Evolutionary conservation across 2,113 vertebrate species (phyloP), one percentile per base, ranked within the genome.

Genomic region (Chaenocephalus aceratus): DNA sequence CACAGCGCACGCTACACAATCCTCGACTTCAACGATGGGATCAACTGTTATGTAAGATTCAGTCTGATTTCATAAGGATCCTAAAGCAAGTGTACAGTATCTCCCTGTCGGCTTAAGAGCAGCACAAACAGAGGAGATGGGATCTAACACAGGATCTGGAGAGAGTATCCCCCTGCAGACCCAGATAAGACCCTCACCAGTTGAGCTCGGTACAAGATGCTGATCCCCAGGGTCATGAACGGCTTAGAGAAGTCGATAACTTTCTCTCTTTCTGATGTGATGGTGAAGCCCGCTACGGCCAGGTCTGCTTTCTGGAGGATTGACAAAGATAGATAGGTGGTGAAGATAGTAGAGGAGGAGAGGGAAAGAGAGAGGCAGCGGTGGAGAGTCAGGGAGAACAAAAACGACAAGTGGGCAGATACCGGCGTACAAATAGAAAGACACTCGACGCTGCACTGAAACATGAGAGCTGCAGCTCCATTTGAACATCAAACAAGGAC

Each of bases 211-310:
- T 98, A 98, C 80, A 98, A 93, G 92, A 98, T 97, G 94, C 97
- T 97, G 94, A 98, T 98, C 63, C 97, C 97, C 86, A 98, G 93
- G 67, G 96, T 97, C 97, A 98, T 97, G 93, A 97, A 97, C 18
- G 97, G 92, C 82, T 98, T 98, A 84, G 97, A 98, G 92, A 98
- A 98, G 94, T 98, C 97, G 23, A 98, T 98, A 82, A 98, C 97
- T 85, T 98, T 98, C 93, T 98, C 97, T 53, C 97, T 91, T 89
- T 98, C 97, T 0, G 97, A 97, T 0, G 97, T 98, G 94, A 98
- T 98, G 92, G 97, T 98, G 94, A 98, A 98, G 1, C 96, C 96
- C 1, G 97, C 97, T 73, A 97, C 97, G 0, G 97, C 97, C 91
- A 98, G 94, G 90, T 98, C 97, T 2, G 97, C 97, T 93, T 98